phyloP scores from a whole-genome alignment of 1,140 invertebrate genomes.

The Druon quercuslanigerum region DNA sequence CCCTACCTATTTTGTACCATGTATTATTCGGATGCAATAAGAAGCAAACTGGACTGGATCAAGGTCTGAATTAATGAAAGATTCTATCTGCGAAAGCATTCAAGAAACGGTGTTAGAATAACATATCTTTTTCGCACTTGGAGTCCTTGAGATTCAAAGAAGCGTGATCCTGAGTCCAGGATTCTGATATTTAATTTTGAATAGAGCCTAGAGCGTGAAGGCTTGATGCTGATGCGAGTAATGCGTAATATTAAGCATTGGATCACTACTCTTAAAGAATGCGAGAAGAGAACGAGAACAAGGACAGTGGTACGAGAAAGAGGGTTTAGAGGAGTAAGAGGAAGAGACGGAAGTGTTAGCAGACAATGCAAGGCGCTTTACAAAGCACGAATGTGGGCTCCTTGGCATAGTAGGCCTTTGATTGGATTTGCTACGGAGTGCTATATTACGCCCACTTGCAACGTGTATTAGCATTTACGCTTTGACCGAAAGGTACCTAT shows the following conservation, averaged over 20 bases:
- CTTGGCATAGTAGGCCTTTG: constrained; percentile 59
- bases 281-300: constrained; percentile 27
- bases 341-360: constrained; percentile 34
- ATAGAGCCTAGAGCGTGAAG: constrained; percentile 3
- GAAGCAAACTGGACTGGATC: constrained; percentile 19
- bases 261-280: constrained; percentile 25
- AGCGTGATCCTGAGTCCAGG: not conserved
- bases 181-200: constrained; percentile 28
- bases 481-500: constrained; percentile 44
- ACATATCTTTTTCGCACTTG: not conserved
- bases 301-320: constrained; percentile 13
- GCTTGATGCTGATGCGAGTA: not conserved
- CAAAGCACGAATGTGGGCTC: constrained; percentile 43
- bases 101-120: constrained; percentile 10
- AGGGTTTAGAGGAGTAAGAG: not conserved
- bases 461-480: constrained; percentile 61
- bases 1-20: not conserved
- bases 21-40: constrained; percentile 16
- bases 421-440: constrained; percentile 68
- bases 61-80: constrained; percentile 20
- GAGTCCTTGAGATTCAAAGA: constrained; percentile 14
- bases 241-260: constrained; percentile 5
- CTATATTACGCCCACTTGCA: constrained; percentile 60
- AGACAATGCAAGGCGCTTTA: constrained; percentile 38
- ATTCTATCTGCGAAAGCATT: constrained; percentile 17